Conservation (phyloP, 2,113 vertebrate species). For the Ceyx melanurus region DNA sequence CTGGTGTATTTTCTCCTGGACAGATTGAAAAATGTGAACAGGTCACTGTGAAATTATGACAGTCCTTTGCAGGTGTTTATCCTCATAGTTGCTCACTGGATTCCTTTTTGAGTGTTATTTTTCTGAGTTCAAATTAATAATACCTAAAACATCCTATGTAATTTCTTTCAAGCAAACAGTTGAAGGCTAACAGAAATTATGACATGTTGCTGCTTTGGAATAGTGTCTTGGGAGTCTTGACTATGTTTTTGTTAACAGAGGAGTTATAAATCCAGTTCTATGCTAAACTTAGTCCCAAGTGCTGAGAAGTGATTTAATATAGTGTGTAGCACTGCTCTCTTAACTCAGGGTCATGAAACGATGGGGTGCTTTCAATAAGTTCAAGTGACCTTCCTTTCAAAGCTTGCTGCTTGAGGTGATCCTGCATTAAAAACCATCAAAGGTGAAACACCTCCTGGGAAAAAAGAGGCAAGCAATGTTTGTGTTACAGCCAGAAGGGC, state of each 20-base stretch:
- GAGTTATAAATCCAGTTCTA: neutral
- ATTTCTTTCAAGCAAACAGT: neutral
- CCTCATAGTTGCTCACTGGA: neutral
- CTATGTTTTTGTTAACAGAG: neutral
- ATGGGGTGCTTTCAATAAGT: neutral
- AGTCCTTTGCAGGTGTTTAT: neutral
- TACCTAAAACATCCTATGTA: neutral
- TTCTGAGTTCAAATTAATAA: neutral
- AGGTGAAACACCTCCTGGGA: neutral
- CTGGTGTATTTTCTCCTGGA: neutral
- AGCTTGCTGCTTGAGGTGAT: neutral
- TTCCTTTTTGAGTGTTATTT: neutral
- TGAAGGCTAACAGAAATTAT: neutral
- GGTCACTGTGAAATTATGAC: neutral
- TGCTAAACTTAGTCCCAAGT: neutral
- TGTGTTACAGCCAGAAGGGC: neutral
- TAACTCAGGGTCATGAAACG: neutral
- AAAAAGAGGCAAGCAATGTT: neutral
- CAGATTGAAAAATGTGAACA: neutral
- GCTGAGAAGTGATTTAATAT: neutral
- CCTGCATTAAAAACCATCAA: neutral
- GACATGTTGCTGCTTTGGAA: neutral
- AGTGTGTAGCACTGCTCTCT: neutral
- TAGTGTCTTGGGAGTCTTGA: neutral
- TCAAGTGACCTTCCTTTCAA: neutral